Evolutionary conservation across 2,888 invertebrate species (phyloP), one percentile per base, ranked within the genome.

Genomic region (Epirrhoe tristata): DNA sequence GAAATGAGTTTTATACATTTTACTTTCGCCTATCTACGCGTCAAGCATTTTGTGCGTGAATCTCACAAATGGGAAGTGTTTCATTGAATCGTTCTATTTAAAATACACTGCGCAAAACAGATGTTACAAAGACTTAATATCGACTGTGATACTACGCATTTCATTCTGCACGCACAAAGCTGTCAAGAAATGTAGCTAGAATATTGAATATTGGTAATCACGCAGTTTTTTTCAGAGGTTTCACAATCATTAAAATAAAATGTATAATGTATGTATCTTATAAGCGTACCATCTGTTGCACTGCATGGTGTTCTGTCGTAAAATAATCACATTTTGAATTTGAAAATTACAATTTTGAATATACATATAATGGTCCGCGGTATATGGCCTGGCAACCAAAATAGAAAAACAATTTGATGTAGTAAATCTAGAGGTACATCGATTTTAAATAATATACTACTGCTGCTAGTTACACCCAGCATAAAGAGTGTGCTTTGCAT

Each of bases 401-500:
- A 17, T 51, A 51, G 50, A 10, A 51, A 51, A 51, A 5, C 32
- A 53, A 32, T 31, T n/a, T n/a, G 32, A 31, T 53, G 39, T 32
- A 12, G 31, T 32, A 53, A 10, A 31, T 53, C 31, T 32, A 43
- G 4, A 43, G 39, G n/a, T 32, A n/a, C 50, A 51, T 51, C 5
- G 8, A 24, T 51, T 8, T 10, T 43, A 43, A 43, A 43, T 5
- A 43, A 43, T 10, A 43, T 12, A 43, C 39, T 43, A 12, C 12
- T 1, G 12, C 39, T 43, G 39, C 39, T 4, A 43, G 39, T 12
- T 36, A 24, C 17, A 58, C 7, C 31, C 24, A 39, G 51, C 36
- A 52, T 58, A 36, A 58, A 52, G 39, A 51, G 51, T 51, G 51
- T 52, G 51, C 51, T 58, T 17, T 58, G 48, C 46, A 57, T 57